Conservation (phyloP, 2,888 invertebrate genomes). For the Chydorus sphaericus region DNA sequence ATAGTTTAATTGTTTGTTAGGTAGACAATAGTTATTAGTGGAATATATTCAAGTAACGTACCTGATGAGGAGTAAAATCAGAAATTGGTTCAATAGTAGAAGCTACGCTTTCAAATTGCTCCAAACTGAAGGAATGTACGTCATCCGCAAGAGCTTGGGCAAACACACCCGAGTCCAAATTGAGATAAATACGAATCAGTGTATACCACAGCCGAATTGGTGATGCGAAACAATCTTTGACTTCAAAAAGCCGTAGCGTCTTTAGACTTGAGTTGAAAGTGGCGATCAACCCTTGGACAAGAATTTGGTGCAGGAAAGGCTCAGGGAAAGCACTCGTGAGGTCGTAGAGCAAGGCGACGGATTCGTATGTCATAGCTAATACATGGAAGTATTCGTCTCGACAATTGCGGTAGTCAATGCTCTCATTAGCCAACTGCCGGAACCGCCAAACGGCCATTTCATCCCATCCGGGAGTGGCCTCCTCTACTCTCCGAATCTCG, state of each 20-base stretch:
- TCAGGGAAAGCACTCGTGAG: slow-evolving; percentile 86
- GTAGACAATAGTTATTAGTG: neutral
- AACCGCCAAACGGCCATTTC: slow-evolving; percentile 49
- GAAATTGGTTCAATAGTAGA: slow-evolving; percentile 59
- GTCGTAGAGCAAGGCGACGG: slow-evolving; percentile 96
- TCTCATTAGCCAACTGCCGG: slow-evolving; percentile 65
- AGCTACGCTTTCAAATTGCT: slow-evolving; percentile 82
- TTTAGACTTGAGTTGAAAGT: slow-evolving; percentile 97
- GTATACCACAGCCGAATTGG: too few relatives aligned
- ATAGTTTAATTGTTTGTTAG: too few relatives aligned
- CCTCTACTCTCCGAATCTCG: slow-evolving; percentile 69
- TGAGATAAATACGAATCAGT: slow-evolving; percentile 90
- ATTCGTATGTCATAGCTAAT: slow-evolving; percentile 82
- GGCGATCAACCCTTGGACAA: slow-evolving; percentile 85
- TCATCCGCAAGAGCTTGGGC: slow-evolving; percentile 86
- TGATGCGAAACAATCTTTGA: too few relatives aligned
- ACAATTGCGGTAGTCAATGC: slow-evolving; percentile 77
- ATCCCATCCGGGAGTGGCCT: slow-evolving; percentile 50
- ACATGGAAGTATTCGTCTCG: too few relatives aligned
- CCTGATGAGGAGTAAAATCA: slow-evolving; percentile 67
- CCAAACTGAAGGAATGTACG: slow-evolving; percentile 87
- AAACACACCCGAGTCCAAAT: slow-evolving; percentile 81
- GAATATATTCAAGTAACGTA: neutral
- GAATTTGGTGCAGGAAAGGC: slow-evolving; percentile 82
- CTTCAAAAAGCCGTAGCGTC: too few relatives aligned